Percentiles rank a stretch among this genome's conserved stretches.
Conservation (phyloP, 2,797 vertebrate species). For the Pipistrellus kuhlii region DNA sequence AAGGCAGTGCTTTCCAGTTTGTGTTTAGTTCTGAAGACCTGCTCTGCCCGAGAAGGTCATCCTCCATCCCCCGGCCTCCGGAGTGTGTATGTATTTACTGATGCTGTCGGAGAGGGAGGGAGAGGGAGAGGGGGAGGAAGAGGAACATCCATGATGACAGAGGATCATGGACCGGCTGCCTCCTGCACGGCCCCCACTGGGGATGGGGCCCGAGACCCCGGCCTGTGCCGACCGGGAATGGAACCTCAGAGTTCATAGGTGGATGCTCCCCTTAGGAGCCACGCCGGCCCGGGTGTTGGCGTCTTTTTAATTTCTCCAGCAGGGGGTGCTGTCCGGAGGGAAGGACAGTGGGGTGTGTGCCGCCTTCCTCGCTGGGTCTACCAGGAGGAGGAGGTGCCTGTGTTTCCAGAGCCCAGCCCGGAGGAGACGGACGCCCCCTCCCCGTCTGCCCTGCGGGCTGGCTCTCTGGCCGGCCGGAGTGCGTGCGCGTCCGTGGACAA, state of each 20-base stretch:
- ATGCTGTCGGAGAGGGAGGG: no score
- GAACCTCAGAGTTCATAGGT: no score
- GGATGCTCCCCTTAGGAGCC: no score
- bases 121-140: no score
- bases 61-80: no score
- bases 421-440: neutral
- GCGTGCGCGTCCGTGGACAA: neutral
- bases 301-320: neutral
- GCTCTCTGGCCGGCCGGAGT: neutral
- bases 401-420: neutral
- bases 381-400: neutral
- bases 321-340: neutral
- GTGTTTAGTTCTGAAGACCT: constrained; percentile 64
- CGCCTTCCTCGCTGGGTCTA: neutral
- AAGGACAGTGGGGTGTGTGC: neutral
- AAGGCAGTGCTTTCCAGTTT: constrained; percentile 61
- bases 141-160: no score
- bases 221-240: no score
- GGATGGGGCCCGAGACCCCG: neutral
- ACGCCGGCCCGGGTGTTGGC: neutral
- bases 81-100: no score
- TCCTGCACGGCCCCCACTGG: no score
- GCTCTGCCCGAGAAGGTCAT: neutral
- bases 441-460: neutral
- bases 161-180: no score